A percentile compares a stretch with the other conserved stretches of the same genome.
Conservation (phyloP, 2,888 invertebrate species). For the Ariolimax columbianus region DNA sequence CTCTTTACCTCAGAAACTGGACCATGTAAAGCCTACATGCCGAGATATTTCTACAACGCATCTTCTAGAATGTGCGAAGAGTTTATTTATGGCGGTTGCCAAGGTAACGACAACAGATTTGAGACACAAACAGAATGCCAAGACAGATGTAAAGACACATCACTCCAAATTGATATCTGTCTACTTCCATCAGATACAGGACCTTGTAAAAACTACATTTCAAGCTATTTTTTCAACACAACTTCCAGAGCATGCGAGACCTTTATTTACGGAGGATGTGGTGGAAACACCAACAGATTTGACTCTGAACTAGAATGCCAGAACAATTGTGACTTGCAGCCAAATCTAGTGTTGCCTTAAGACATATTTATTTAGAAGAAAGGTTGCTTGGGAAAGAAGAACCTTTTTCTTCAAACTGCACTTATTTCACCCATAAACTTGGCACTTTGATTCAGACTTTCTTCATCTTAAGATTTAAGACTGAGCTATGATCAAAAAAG, state of each 20-base stretch:
- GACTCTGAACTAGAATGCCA: neutral
- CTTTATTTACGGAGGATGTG: slow-evolving; percentile 48
- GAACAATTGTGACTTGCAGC: too few species aligned
- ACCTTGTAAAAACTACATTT: slow-evolving; percentile 27
- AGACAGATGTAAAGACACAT: neutral
- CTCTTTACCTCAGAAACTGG: slow-evolving; percentile 49
- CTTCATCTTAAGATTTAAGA: too few species aligned
- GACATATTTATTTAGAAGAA: too few species aligned
- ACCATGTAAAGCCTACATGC: slow-evolving; percentile 70
- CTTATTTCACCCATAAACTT: too few species aligned
- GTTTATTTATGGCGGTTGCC: slow-evolving; percentile 81
- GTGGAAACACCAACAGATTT: slow-evolving; percentile 47
- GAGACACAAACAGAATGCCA: neutral
- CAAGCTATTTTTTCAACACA: slow-evolving; percentile 39
- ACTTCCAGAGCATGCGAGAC: slow-evolving; percentile 27
- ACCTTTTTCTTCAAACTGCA: too few species aligned
- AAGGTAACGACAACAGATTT: slow-evolving; percentile 43
- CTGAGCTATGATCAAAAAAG: too few species aligned
- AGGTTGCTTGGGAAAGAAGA: too few species aligned
- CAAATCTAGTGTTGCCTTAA: too few species aligned
- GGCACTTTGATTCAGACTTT: too few species aligned
- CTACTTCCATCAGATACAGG: slow-evolving; percentile 35
- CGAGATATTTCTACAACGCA: slow-evolving; percentile 88
- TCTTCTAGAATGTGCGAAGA: slow-evolving; percentile 87
- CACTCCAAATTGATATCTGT: neutral